Percentiles rank a stretch among this genome's conserved stretches.
Evolutionary conservation across 2,888 invertebrate species (phyloP).

Genomic region (Cephus pygmeus): DNA sequence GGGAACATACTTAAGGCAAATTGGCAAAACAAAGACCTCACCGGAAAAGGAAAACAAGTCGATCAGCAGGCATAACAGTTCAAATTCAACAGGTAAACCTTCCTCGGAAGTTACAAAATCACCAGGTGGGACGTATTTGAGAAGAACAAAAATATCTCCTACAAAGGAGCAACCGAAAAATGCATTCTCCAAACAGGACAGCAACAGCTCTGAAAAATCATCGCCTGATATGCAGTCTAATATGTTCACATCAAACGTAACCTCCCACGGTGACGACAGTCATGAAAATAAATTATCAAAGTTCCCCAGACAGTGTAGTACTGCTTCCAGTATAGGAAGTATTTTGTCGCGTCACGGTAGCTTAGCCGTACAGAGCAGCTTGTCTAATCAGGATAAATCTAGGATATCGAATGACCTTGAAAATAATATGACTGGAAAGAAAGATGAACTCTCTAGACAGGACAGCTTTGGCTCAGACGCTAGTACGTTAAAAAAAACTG

Average conservation of each 20-base stretch:
- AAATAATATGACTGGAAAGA: neutral
- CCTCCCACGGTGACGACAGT: conserved; percentile 4
- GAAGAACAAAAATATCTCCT: conserved; percentile 62
- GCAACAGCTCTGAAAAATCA: neutral
- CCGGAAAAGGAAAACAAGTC: conserved; percentile 49
- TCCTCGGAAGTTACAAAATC: conserved; percentile 38
- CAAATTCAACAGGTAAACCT: conserved; percentile 34
- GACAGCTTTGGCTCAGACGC: conserved; percentile 37
- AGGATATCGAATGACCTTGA: neutral
- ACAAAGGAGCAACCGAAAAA: conserved; percentile 58
- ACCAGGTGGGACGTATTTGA: conserved; percentile 49
- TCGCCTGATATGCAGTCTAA: neutral
- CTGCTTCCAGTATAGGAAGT: conserved; percentile 42
- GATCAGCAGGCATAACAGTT: conserved; percentile 36
- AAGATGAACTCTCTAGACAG: conserved; percentile 25
- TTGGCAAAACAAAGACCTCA: conserved; percentile 49
- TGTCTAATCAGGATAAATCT: neutral
- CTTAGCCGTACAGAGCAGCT: conserved; percentile 26
- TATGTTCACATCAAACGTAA: neutral
- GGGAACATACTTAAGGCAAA: conserved; percentile 55
- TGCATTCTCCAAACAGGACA: conserved; percentile 47
- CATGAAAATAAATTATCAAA: conserved; percentile 24
- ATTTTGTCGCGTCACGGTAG: conserved; percentile 47
- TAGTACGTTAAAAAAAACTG: conserved; percentile 38
- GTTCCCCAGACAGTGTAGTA: conserved; percentile 38